These are phyloP conservation scores for Oikopleura albicans DNA, from an alignment of 23 tunicate species.

Conservation along the genomic window DNA sequence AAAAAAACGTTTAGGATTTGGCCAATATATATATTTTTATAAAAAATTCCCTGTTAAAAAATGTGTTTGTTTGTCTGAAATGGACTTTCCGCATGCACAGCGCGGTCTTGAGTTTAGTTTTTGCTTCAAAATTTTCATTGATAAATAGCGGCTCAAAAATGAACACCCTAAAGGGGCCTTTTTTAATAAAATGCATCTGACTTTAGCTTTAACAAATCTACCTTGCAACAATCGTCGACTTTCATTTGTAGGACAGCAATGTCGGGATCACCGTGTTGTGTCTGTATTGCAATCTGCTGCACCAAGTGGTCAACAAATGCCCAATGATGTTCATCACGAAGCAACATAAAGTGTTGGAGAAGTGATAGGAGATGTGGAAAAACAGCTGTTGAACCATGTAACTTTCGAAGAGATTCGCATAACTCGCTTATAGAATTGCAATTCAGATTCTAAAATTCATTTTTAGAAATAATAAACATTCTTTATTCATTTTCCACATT, in stretches of 20 bases:
- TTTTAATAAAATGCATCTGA: no score
- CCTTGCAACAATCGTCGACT: background rate
- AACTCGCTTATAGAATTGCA: constrained; percentile 33
- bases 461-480: no score
- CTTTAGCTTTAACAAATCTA: background rate
- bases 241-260: constrained; percentile 36
- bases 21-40: no score
- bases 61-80: no score
- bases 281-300: constrained; percentile 67
- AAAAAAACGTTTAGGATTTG: no score
- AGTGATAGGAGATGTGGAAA: constrained; percentile 69
- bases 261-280: constrained; percentile 79
- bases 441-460: background rate
- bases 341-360: constrained; percentile 50
- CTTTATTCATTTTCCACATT: no score
- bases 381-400: constrained; percentile 65
- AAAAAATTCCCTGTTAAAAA: no score
- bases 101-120: no score
- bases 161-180: no score
- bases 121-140: no score
- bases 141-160: no score
- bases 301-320: constrained; percentile 69
- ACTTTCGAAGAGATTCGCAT: constrained; percentile 66
- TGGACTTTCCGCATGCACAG: no score
- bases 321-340: constrained; percentile 64